Percentiles rank a stretch among this genome's conserved stretches.
These are phyloP conservation scores for Semotilus atromaculatus DNA, from an alignment of 2,797 vertebrate genomes.

Conservation along the genomic window DNA sequence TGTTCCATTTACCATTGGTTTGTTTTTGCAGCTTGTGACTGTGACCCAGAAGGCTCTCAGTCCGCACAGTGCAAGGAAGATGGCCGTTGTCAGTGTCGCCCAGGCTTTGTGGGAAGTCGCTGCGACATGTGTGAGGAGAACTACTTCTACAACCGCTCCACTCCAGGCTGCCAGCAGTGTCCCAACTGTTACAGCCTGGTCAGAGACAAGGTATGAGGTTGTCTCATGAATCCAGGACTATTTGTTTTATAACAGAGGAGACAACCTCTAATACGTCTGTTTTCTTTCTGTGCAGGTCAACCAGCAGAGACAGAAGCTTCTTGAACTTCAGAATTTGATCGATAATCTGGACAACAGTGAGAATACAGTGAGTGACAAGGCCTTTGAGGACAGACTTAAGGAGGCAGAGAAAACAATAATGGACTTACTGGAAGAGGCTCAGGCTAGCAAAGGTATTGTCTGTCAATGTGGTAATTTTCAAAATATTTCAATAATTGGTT, in stretches of 20 bases:
- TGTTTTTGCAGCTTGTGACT: conserved; percentile 88
- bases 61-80: conserved; percentile 88
- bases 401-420: conserved; percentile 89
- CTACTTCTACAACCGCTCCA: conserved; percentile 96
- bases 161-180: conserved; percentile 93
- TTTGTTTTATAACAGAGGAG: background rate
- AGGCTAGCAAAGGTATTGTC: conserved; percentile 87
- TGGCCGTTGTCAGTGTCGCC: conserved; percentile 87
- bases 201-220: conserved; percentile 87
- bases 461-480: background rate
- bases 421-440: conserved; percentile 88
- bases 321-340: conserved; percentile 89
- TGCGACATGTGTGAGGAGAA: conserved; percentile 98
- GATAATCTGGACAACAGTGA: conserved; percentile 87
- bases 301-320: conserved; percentile 90
- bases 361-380: conserved; percentile 87
- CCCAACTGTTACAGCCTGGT: conserved; percentile 94
- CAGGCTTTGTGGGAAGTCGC: conserved; percentile 90
- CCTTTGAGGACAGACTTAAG: conserved; percentile 91
- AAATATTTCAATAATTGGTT: too few relatives aligned
- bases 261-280: background rate
- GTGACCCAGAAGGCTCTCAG: conserved; percentile 88
- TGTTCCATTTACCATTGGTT: background rate
- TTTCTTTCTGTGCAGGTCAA: conserved; percentile 78
- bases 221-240: background rate